Percentiles rank a stretch among this genome's conserved stretches.
phyloP scores from a whole-genome alignment of 2,797 vertebrate genomes.

The Geotrypetes seraphini region DNA sequence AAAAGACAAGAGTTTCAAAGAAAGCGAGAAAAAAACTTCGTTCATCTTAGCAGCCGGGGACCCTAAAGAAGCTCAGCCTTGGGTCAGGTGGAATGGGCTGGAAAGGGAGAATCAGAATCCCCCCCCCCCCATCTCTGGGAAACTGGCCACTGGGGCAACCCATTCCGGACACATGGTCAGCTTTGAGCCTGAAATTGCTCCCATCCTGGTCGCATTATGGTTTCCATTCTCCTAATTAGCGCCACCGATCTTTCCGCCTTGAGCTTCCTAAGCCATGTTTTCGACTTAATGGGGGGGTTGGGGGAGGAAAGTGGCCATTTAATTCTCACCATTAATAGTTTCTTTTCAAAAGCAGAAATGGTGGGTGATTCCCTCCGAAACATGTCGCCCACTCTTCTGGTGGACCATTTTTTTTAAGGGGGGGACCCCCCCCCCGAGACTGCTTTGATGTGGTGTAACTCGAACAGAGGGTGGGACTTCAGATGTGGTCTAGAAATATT shows the following conservation, averaged over 20 bases:
- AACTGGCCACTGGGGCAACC: too few relatives aligned
- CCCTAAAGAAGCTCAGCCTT: slow-evolving; percentile 26
- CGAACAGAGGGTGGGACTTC: slow-evolving; percentile 66
- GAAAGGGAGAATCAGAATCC: too few relatives aligned
- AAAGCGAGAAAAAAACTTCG: too few relatives aligned
- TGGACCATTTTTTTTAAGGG: slow-evolving; percentile 45
- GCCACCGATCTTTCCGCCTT: slow-evolving; percentile 77
- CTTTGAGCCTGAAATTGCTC: slow-evolving; percentile 62
- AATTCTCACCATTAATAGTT: slow-evolving; percentile 16
- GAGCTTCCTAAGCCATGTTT: slow-evolving; percentile 55
- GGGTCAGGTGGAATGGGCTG: slow-evolving; percentile 2
- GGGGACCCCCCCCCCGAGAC: slow-evolving; percentile 23
- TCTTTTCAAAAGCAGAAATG: slow-evolving; percentile 21
- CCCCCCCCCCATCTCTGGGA: too few relatives aligned
- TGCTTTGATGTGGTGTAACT: slow-evolving; percentile 77
- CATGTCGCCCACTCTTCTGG: slow-evolving; percentile 57
- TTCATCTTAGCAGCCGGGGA: too few relatives aligned
- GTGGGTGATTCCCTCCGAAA: slow-evolving; percentile 18
- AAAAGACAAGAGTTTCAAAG: too few relatives aligned
- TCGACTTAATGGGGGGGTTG: slow-evolving; percentile 1
- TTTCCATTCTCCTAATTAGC: slow-evolving; percentile 81
- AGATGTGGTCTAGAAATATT: slow-evolving; percentile 84
- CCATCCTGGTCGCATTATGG: slow-evolving; percentile 77
- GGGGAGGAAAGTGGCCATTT: too few relatives aligned
- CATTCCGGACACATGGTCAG: too few relatives aligned